phyloP scores from a whole-genome alignment of 2,888 invertebrate species.

The Disparrhopalites patrizii region DNA sequence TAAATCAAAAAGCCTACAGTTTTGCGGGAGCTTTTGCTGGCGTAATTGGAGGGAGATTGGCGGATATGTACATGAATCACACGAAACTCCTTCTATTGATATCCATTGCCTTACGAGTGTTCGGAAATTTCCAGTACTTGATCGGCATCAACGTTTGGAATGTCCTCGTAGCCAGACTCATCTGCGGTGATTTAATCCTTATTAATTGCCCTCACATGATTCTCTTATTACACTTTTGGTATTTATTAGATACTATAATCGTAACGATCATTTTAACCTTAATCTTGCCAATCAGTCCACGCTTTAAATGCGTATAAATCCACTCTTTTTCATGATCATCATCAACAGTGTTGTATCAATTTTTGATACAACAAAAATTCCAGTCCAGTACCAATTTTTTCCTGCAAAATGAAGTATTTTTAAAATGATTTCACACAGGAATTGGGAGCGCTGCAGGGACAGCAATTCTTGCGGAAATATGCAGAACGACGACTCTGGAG shows the following conservation, averaged over 20 bases:
- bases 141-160: slow-evolving; percentile 52
- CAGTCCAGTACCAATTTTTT: too few relatives aligned
- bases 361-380: too few relatives aligned
- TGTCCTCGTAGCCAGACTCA: slow-evolving; percentile 51
- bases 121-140: slow-evolving; percentile 53
- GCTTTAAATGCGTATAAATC: too few relatives aligned
- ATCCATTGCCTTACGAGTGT: slow-evolving; percentile 50
- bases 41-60: slow-evolving; percentile 52
- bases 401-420: too few relatives aligned
- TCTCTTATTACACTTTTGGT: too few relatives aligned
- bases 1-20: slow-evolving; percentile 53
- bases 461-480: slow-evolving; percentile 53
- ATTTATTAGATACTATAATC: too few relatives aligned
- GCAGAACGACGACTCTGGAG: slow-evolving; percentile 51
- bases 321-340: too few relatives aligned
- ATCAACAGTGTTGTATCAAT: too few relatives aligned
- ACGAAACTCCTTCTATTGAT: slow-evolving; percentile 51
- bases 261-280: too few relatives aligned
- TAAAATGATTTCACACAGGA: too few relatives aligned
- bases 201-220: too few relatives aligned
- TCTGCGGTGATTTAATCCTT: slow-evolving; percentile 52
- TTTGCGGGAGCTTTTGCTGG: slow-evolving; percentile 52
- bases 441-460: slow-evolving; percentile 35
- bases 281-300: too few relatives aligned
- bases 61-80: slow-evolving; percentile 37